These are phyloP conservation scores for Aplysina aerophoba DNA, from an alignment of 37 sponge, comb jelly and placozoan species.

Conservation along the genomic window DNA sequence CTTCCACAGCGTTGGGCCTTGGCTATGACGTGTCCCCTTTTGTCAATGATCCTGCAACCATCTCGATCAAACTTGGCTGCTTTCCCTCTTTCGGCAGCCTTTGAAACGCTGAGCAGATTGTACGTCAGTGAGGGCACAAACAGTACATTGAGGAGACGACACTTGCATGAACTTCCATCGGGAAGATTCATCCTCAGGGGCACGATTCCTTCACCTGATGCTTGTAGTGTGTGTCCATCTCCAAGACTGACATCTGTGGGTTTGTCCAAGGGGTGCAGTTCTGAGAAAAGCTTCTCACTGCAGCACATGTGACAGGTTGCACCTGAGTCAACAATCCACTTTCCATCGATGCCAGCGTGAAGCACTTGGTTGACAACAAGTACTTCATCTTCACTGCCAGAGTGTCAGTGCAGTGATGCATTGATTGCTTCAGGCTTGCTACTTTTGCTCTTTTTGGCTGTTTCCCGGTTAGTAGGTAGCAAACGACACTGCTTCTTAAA, in stretches of 20 bases:
- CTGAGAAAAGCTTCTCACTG: no score
- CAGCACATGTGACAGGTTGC: no score
- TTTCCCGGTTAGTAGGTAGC: not conserved
- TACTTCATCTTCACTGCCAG: not conserved
- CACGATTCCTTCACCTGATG: not conserved
- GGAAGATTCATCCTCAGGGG: not conserved
- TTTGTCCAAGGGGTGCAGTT: constrained; percentile 8
- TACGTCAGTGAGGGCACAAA: constrained; percentile 15
- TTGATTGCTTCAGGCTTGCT: not conserved
- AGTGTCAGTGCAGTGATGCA: not conserved
- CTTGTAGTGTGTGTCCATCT: constrained; percentile 25
- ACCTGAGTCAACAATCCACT: no score
- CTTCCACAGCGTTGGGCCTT: constrained; percentile 5
- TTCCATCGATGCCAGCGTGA: not conserved
- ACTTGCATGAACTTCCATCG: constrained; percentile 20
- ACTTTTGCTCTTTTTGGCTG: not conserved
- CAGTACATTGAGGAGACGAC: constrained; percentile 11
- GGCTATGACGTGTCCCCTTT: not conserved
- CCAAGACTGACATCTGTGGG: constrained; percentile 19
- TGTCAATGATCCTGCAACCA: constrained; percentile 2
- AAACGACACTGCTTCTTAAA: constrained; percentile 9
- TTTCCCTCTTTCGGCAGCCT: constrained; percentile 21
- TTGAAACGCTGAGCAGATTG: constrained; percentile 24
- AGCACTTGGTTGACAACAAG: not conserved
- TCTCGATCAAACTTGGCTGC: not conserved